phyloP scores from a whole-genome alignment of 2,888 invertebrate genomes.

The Eupelmus urozonus region DNA sequence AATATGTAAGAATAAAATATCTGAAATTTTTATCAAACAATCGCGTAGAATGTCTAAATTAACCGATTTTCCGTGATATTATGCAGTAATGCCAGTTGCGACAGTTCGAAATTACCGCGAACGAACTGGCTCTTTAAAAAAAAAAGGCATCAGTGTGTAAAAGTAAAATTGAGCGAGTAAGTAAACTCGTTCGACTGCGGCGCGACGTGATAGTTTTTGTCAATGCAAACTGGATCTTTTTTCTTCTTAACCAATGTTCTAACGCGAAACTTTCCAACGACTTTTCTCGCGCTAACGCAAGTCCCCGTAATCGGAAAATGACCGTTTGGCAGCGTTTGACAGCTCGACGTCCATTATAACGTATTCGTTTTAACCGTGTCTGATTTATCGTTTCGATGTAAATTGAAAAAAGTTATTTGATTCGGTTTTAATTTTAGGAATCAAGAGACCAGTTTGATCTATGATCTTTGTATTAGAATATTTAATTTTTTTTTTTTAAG shows the following conservation, averaged over 20 bases:
- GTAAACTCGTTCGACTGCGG: constrained; percentile 18
- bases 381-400: neutral
- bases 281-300: constrained; percentile 8
- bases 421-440: too few species aligned
- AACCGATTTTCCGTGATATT: constrained; percentile 28
- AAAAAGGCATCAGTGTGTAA: neutral
- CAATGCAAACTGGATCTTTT: constrained; percentile 10
- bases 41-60: neutral
- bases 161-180: constrained; percentile 7
- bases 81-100: neutral
- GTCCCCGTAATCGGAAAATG: constrained; percentile 7
- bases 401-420: neutral
- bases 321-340: neutral
- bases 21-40: constrained; percentile 8
- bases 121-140: constrained; percentile 11
- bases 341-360: neutral
- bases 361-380: neutral
- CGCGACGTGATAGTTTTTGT: constrained; percentile 1
- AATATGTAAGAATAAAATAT: constrained; percentile 1
- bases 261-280: constrained; percentile 36
- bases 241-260: neutral
- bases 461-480: too few species aligned
- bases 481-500: too few species aligned
- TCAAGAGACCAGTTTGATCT: too few species aligned
- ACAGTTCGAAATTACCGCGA: constrained; percentile 31